Base-by-base conservation (phyloP, 2,888 invertebrate species). In the Apomyelois bistriatella region DNA sequence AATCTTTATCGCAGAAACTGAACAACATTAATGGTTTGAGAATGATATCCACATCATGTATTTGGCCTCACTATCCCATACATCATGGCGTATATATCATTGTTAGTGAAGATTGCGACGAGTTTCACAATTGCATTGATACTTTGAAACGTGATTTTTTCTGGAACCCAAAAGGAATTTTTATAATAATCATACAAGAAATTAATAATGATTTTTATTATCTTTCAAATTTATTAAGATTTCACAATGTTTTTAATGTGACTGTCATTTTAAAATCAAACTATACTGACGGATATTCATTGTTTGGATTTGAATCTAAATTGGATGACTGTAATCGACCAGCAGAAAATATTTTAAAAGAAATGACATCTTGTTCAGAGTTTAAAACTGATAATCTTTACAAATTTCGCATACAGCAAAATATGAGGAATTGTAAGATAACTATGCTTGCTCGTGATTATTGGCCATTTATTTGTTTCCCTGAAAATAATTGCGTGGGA, bases 161-260 rank as follows among this genome's bases (percentile, higher is more conserved):
- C 16, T 52, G 43, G 43, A 52, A 52, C 22, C 52, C 52, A 28
- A 52, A 28, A 37, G 43, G 37, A 12, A 35, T 7, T 1, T 52
- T 52, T 36, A 12, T 52, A 6, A 28, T 52, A 5, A 12, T 9
- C 13, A 22, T 52, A 1, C 37, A n/a, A 10, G 10, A 43, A 12
- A 22, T 43, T 12, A 13, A 36, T 0, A 10, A 37, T 5, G 13
- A 43, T 22, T 13, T 37, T 9, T 6, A 43, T 0, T 12, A 22
- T 15, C 2, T 43, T 6, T 52, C 52, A 7, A 17, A 10, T 37
- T 6, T 52, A 13, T 28, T 52, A 12, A 43, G 9, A 17, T 52
- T 28, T 22, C 13, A 52, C n/a, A 43, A 52, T 35, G 43, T 52
- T 1, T 52, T 43, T 52, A 43, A 52, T 15, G 52, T 52, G 0